Conservation (phyloP, 92 coral and sea anemone genomes). For the Phenganax stokvisi region DNA sequence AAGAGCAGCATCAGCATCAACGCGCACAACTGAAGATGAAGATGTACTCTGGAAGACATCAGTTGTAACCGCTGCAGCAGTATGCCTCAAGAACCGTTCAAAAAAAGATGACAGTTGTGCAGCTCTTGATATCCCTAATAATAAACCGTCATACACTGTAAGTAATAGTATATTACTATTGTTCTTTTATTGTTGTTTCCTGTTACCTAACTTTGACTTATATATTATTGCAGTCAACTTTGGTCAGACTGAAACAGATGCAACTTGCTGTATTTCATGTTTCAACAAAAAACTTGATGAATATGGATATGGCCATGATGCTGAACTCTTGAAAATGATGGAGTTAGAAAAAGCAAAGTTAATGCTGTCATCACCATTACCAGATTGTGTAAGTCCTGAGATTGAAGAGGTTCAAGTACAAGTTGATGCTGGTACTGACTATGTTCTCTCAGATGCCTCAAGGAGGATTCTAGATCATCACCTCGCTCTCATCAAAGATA, state of each 20-base stretch:
- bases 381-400: no score
- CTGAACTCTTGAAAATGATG: background rate
- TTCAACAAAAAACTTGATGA: conserved; percentile 11
- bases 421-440: no score
- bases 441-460: no score
- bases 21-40: background rate
- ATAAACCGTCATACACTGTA: conserved; percentile 29
- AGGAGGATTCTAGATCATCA: no score
- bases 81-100: conserved; percentile 25
- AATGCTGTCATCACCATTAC: no score
- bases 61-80: conserved; percentile 27
- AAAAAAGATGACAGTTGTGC: conserved; percentile 21
- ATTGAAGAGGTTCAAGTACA: no score
- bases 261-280: background rate
- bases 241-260: background rate
- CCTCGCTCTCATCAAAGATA: no score
- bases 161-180: background rate
- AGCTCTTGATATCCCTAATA: conserved; percentile 29
- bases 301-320: conserved; percentile 15
- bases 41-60: conserved; percentile 13
- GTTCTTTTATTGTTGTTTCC: background rate
- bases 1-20: background rate
- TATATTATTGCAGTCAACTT: background rate
- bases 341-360: background rate
- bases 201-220: background rate